Conservation (phyloP, 2,113 vertebrate genomes). For the Argyrosomus japonicus region DNA sequence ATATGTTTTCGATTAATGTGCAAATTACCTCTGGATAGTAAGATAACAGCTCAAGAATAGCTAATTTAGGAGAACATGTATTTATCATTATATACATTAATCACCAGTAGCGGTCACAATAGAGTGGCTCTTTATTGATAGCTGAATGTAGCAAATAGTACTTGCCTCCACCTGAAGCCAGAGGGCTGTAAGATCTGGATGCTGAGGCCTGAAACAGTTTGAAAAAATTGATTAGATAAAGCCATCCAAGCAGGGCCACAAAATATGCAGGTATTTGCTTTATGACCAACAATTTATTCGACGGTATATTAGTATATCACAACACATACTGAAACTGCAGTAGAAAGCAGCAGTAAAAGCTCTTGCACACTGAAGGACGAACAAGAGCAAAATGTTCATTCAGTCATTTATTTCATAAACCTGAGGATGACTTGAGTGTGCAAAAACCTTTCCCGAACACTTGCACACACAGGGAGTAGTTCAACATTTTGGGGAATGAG, state of each 20-base stretch:
- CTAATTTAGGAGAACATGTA: not conserved
- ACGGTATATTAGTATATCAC: not conserved
- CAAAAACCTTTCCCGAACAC: not conserved
- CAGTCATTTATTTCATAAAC: not conserved
- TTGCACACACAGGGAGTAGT: no score
- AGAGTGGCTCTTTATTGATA: not conserved
- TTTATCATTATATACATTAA: not conserved
- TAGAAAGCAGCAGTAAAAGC: not conserved
- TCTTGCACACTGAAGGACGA: not conserved
- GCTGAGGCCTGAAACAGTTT: conserved; percentile 84
- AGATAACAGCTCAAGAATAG: not conserved
- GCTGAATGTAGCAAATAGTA: not conserved
- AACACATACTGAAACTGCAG: not conserved
- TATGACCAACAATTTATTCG: not conserved
- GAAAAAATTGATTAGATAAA: not conserved
- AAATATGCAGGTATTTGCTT: not conserved
- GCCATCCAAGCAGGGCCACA: not conserved
- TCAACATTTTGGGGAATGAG: no score
- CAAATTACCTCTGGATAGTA: not conserved
- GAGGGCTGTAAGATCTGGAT: conserved; percentile 91
- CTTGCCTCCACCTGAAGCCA: conserved; percentile 90
- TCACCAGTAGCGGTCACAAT: not conserved
- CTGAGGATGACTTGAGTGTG: not conserved
- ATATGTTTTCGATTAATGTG: not conserved
- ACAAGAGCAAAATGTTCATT: not conserved